These are phyloP conservation scores for Anguilla marmorata DNA, from an alignment of 2,797 vertebrate species.

Conservation along the genomic window DNA sequence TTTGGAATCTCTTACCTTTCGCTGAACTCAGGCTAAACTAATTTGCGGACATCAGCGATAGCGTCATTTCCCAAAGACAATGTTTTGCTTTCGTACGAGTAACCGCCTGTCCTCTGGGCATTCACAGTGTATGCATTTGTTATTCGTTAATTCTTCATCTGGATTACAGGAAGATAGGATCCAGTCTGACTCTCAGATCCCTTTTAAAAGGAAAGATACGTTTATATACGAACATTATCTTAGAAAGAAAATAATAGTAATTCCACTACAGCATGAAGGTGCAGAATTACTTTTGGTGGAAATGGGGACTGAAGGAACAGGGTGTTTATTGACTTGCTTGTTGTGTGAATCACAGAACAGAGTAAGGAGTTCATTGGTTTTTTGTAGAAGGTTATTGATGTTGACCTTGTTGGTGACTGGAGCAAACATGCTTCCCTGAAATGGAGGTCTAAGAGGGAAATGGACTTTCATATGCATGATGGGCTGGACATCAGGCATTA, in stretches of 20 bases:
- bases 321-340: constrained; percentile 53
- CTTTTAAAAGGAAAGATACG: constrained; percentile 18
- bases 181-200: constrained; percentile 25
- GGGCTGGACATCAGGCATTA: constrained; percentile 39
- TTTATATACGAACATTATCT: constrained; percentile 41
- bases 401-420: constrained; percentile 25
- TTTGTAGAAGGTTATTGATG: constrained; percentile 56
- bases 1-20: too few relatives aligned
- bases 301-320: constrained; percentile 49
- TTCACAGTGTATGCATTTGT: constrained; percentile 42
- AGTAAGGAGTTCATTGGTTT: constrained; percentile 56
- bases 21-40: too few relatives aligned
- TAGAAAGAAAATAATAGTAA: constrained; percentile 47
- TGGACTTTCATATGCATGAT: constrained; percentile 48
- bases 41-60: constrained; percentile 20
- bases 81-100: constrained; percentile 26
- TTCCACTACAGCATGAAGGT: constrained; percentile 47
- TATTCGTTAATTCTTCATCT: constrained; percentile 50
- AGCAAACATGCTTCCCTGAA: constrained; percentile 42
- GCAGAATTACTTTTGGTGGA: constrained; percentile 48
- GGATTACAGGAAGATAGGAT: constrained; percentile 29
- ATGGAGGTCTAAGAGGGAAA: constrained; percentile 50
- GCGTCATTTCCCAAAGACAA: constrained; percentile 25
- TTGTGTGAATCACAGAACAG: constrained; percentile 46
- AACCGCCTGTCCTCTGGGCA: constrained; percentile 14